These are phyloP conservation scores for Dermolepida albohirtum DNA, from an alignment of 2,888 invertebrate species.

Conservation along the genomic window DNA sequence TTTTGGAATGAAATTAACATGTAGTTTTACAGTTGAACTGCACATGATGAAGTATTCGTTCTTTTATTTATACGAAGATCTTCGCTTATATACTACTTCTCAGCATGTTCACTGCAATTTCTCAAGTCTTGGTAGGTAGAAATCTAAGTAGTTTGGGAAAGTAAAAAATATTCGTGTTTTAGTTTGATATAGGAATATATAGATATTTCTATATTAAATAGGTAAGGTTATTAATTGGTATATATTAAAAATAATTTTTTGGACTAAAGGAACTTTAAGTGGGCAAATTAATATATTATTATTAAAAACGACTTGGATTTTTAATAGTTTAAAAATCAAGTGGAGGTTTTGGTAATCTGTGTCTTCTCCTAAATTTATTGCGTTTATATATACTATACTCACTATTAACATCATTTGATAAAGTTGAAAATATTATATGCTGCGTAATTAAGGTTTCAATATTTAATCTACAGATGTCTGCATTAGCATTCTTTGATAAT, in stretches of 20 bases:
- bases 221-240: constrained; percentile 45
- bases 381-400: too few relatives aligned
- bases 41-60: background rate
- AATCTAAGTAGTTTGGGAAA: too few relatives aligned
- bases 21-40: constrained; percentile 2
- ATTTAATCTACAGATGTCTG: constrained; percentile 1
- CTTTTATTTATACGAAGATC: too few relatives aligned
- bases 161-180: too few relatives aligned
- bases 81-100: too few relatives aligned
- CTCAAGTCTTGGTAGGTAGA: too few relatives aligned
- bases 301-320: background rate
- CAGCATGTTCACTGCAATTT: too few relatives aligned
- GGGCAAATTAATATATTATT: constrained; percentile 43
- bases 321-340: background rate
- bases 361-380: constrained; percentile 42
- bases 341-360: background rate
- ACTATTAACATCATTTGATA: too few relatives aligned
- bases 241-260: constrained; percentile 39
- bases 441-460: constrained; percentile 7
- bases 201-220: constrained; percentile 40
- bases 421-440: constrained; percentile 9
- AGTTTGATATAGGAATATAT: constrained; percentile 30
- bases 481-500: constrained; percentile 23
- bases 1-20: background rate
- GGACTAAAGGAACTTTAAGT: constrained; percentile 43